phyloP scores from a whole-genome alignment of 2,888 invertebrate species.

The Pinctada fucata region DNA sequence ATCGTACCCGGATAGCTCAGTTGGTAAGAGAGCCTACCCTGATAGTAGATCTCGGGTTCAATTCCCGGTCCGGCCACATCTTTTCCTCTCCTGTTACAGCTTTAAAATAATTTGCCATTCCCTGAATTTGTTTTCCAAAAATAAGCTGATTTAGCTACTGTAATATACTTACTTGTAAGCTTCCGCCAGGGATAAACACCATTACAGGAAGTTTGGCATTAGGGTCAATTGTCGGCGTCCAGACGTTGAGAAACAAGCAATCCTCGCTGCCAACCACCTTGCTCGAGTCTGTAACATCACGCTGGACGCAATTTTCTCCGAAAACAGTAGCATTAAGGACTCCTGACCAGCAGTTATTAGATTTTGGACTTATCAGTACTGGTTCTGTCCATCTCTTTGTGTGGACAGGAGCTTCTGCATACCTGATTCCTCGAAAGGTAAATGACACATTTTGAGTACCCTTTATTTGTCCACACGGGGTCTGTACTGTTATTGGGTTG shows the following conservation, averaged over 20 bases:
- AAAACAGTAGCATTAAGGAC: conserved; percentile 19
- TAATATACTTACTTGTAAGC: conserved; percentile 49
- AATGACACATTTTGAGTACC: conserved; percentile 14
- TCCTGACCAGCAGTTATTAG: conserved; percentile 27
- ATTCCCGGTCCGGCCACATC: too few relatives aligned
- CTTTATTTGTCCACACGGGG: conserved; percentile 22
- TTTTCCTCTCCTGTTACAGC: too few relatives aligned
- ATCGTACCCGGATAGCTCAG: too few relatives aligned
- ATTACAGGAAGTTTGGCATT: conserved; percentile 63
- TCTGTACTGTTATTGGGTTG: background rate
- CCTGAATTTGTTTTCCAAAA: too few relatives aligned
- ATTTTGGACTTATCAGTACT: conserved; percentile 3
- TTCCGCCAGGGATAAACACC: conserved; percentile 74
- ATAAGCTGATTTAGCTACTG: too few relatives aligned
- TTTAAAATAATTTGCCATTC: too few relatives aligned
- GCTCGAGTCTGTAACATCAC: conserved; percentile 38
- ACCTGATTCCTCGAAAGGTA: conserved; percentile 32
- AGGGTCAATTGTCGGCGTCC: conserved; percentile 65
- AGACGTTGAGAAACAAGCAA: conserved; percentile 59
- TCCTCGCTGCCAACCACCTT: conserved; percentile 49
- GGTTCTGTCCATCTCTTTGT: conserved; percentile 29
- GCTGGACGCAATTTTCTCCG: conserved; percentile 32
- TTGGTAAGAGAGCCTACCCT: too few relatives aligned
- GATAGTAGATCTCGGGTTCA: too few relatives aligned
- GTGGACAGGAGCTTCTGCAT: conserved; percentile 18